Conservation (phyloP, 2,888 invertebrate species). For the Cantharis lateralis region DNA sequence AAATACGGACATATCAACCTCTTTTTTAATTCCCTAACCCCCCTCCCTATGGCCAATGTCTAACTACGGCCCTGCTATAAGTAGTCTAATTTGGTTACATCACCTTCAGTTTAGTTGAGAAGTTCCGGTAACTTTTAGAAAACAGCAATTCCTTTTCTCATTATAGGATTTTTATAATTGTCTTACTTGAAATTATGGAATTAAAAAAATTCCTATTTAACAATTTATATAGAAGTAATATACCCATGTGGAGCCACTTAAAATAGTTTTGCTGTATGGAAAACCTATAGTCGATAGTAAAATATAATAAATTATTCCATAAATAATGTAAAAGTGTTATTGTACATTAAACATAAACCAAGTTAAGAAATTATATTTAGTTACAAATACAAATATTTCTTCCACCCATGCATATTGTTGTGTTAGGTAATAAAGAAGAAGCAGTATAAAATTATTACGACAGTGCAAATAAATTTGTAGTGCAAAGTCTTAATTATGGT, state of each 20-base stretch:
- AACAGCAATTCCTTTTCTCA: background rate
- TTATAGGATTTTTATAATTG: background rate
- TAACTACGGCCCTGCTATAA: no score
- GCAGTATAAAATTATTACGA: background rate
- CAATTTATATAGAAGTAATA: no score
- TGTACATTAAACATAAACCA: background rate
- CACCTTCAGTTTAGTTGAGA: no score
- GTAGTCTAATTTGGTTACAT: no score
- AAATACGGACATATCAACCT: no score
- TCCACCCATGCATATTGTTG: background rate
- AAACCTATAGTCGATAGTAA: background rate
- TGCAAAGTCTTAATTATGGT: background rate
- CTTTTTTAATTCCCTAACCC: no score
- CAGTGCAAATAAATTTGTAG: background rate
- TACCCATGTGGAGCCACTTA: background rate
- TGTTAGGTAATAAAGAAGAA: background rate
- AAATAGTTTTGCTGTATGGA: background rate
- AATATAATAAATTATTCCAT: background rate
- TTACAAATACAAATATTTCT: background rate
- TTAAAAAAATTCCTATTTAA: background rate
- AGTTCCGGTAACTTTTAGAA: background rate
- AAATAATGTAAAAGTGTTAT: background rate
- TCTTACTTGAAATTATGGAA: background rate
- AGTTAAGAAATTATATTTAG: background rate
- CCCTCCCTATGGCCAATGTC: no score